phyloP scores from a whole-genome alignment of 37 sponge, comb jelly and placozoan genomes.

The Ianthella basta region DNA sequence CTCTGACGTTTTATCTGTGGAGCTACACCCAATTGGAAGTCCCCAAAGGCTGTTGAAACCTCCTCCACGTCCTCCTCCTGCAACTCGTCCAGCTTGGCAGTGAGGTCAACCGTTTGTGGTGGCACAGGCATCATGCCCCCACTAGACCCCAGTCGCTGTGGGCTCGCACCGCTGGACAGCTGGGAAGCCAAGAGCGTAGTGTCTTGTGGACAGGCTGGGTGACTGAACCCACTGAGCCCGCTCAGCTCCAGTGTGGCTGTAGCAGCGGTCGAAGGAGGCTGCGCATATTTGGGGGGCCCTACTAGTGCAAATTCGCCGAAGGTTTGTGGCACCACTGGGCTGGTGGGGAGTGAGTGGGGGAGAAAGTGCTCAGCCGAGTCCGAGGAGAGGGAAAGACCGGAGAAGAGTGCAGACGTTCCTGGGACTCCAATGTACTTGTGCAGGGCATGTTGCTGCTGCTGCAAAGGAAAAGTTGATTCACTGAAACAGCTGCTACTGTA shows the following conservation, averaged over 20 bases:
- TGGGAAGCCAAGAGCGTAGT: background rate
- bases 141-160: background rate
- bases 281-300: no score
- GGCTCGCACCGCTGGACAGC: background rate
- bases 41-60: no score
- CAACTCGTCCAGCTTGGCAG: no score
- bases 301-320: background rate
- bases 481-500: no score
- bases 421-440: background rate
- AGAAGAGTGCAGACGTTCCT: conserved; percentile 3
- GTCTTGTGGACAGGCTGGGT: background rate
- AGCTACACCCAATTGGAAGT: no score
- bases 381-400: conserved; percentile 13
- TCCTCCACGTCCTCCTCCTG: no score
- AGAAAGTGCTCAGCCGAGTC: conserved; percentile 5
- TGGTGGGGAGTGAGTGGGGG: background rate
- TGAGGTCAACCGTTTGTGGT: no score
- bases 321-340: background rate
- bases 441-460: conserved; percentile 34
- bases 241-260: conserved; percentile 22
- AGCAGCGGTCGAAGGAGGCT: background rate
- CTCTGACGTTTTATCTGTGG: no score
- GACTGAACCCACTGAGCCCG: conserved; percentile 9
- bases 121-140: no score
- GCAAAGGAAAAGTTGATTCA: no score